These are phyloP conservation scores for Pseudonaja textilis DNA, from an alignment of 2,113 vertebrate genomes.

Conservation along the genomic window DNA sequence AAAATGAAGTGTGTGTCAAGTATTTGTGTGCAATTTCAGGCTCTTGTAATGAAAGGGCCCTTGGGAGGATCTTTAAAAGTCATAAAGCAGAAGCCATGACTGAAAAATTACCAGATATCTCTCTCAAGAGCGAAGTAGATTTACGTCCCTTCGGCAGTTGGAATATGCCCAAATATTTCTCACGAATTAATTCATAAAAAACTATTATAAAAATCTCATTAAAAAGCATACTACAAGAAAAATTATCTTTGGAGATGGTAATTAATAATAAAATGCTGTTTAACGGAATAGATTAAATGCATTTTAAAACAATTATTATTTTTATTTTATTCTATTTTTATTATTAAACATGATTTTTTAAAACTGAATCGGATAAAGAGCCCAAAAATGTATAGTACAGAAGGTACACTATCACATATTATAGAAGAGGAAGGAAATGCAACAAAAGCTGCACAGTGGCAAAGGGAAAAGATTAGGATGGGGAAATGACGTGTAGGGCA, in stretches of 20 bases:
- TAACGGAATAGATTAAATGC: slow-evolving; percentile 20
- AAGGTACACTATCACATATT: not conserved
- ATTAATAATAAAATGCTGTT: slow-evolving; percentile 35
- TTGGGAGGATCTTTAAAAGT: not conserved
- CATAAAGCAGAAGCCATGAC: not conserved
- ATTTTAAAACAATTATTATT: slow-evolving; percentile 33
- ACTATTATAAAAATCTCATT: slow-evolving; percentile 43
- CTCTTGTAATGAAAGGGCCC: not conserved
- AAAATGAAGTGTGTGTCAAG: not conserved
- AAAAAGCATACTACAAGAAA: slow-evolving; percentile 40
- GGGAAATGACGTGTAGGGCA: not conserved
- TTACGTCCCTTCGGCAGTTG: fast-evolving
- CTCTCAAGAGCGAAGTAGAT: slow-evolving; percentile 3
- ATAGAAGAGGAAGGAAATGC: not conserved
- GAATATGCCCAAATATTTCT: slow-evolving; percentile 21
- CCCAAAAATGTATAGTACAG: not conserved
- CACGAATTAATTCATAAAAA: slow-evolving; percentile 44
- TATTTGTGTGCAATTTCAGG: not conserved
- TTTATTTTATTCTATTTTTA: not conserved
- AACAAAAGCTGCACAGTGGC: not conserved
- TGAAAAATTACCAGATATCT: not conserved
- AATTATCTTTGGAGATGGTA: not conserved
- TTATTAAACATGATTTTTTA: not conserved
- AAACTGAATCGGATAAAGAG: not conserved
- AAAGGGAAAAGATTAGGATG: not conserved